phyloP scores from a whole-genome alignment of 2,113 vertebrate species.

The Brachyistius frenatus region DNA sequence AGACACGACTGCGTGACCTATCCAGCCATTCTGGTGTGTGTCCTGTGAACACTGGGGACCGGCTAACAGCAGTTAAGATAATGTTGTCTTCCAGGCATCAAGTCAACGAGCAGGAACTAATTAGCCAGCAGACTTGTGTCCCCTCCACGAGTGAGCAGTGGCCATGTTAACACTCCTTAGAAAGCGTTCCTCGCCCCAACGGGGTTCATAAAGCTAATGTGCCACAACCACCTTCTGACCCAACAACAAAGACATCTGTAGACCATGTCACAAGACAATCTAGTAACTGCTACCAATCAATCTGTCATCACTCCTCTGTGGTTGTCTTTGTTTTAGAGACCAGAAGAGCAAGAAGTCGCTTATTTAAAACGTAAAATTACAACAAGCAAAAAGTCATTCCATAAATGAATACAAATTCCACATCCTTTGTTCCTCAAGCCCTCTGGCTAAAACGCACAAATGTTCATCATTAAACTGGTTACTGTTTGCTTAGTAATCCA shows the following conservation, averaged over 20 bases:
- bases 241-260: conserved; percentile 22
- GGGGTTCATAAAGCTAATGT: conserved; percentile 55
- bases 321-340: neutral
- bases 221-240: conserved; percentile 30
- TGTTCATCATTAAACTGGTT: neutral
- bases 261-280: conserved; percentile 12
- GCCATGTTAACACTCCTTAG: conserved; percentile 61
- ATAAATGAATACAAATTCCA: conserved; percentile 18
- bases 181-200: conserved; percentile 62
- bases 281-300: conserved; percentile 3
- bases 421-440: neutral
- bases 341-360: conserved; percentile 36
- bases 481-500: neutral
- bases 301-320: neutral
- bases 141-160: conserved; percentile 50
- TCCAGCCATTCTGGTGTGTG: conserved; percentile 49
- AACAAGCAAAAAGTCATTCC: neutral
- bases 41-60: conserved; percentile 48
- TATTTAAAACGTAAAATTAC: neutral
- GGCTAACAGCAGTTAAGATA: conserved; percentile 63
- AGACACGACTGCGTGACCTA: conserved; percentile 36
- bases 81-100: conserved; percentile 67
- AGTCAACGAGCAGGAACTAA: conserved; percentile 78
- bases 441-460: neutral
- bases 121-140: conserved; percentile 67